Evolutionary conservation across 1,140 invertebrate genomes (phyloP).

Genomic region (Listronotus bonariensis): DNA sequence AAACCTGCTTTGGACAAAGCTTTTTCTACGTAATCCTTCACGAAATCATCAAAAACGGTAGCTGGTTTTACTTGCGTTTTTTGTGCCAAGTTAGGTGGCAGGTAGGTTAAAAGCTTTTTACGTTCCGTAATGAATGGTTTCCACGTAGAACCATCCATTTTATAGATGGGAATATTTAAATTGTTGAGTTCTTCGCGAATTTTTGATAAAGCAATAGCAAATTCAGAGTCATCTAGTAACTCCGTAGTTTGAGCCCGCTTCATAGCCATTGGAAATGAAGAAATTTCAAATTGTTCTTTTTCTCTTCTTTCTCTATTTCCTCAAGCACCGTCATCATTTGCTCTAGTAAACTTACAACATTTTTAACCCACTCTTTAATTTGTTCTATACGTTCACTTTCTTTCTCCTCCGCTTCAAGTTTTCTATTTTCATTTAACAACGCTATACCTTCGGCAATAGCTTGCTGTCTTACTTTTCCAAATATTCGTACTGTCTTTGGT

Average conservation of each 20-base stretch:
- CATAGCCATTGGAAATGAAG: conserved; percentile 42
- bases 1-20: conserved; percentile 54
- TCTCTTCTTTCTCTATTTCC: conserved; percentile 30
- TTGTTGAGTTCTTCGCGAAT: conserved; percentile 27
- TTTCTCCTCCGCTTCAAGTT: conserved; percentile 22
- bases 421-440: conserved; percentile 31
- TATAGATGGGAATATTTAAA: conserved; percentile 28
- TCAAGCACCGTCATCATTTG: conserved; percentile 9
- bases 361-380: conserved; percentile 36
- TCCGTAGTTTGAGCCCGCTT: conserved; percentile 24
- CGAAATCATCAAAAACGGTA: conserved; percentile 45
- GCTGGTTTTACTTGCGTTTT: conserved; percentile 33
- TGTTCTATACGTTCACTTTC: conserved; percentile 32
- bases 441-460: conserved; percentile 53
- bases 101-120: conserved; percentile 28
- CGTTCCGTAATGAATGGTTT: conserved; percentile 32
- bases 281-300: conserved; percentile 38
- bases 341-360: conserved; percentile 19
- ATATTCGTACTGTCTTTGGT: conserved; percentile 50
- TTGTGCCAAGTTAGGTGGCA: conserved; percentile 42
- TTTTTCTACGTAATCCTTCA: conserved; percentile 48
- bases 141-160: conserved; percentile 26
- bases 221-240: conserved; percentile 32
- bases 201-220: conserved; percentile 25
- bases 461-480: conserved; percentile 53